A percentile compares a stretch with the other conserved stretches of the same genome.
Evolutionary conservation across 1,140 invertebrate species (phyloP).

Genomic region (Ruditapes philippinarum): DNA sequence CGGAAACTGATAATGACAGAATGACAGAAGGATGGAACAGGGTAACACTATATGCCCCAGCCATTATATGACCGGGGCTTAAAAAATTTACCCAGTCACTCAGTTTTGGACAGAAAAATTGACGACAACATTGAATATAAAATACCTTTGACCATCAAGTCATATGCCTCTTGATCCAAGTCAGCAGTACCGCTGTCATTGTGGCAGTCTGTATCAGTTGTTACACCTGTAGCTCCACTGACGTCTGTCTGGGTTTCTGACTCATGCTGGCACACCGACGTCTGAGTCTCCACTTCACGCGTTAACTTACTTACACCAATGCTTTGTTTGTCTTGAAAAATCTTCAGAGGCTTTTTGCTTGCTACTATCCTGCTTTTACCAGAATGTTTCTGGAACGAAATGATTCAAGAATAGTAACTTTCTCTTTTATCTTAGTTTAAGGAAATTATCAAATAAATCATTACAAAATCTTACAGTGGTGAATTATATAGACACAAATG

Average conservation of each 20-base stretch:
- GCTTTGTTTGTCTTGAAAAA: constrained; percentile 45
- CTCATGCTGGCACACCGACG: not conserved
- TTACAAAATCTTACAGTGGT: no score
- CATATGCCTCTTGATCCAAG: constrained; percentile 59
- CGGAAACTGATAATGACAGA: no score
- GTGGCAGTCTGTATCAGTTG: not conserved
- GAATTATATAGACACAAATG: no score
- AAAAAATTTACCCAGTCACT: no score
- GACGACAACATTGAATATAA: no score
- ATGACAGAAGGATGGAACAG: no score
- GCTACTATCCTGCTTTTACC: constrained; percentile 29
- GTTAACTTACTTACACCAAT: not conserved
- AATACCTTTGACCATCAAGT: constrained; percentile 66
- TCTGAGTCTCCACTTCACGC: constrained; percentile 13
- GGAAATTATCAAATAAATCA: no score
- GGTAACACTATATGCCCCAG: no score
- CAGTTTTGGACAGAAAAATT: no score
- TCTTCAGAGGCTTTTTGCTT: constrained; percentile 28
- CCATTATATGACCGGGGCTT: no score
- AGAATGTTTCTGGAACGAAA: constrained; percentile 34
- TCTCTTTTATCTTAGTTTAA: no score
- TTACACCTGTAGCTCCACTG: not conserved
- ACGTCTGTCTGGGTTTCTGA: constrained; percentile 43
- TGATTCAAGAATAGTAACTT: not conserved
- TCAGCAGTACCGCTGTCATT: constrained; percentile 51